Conservation (phyloP, 2,113 vertebrate species). For the Notothenia coriiceps region DNA sequence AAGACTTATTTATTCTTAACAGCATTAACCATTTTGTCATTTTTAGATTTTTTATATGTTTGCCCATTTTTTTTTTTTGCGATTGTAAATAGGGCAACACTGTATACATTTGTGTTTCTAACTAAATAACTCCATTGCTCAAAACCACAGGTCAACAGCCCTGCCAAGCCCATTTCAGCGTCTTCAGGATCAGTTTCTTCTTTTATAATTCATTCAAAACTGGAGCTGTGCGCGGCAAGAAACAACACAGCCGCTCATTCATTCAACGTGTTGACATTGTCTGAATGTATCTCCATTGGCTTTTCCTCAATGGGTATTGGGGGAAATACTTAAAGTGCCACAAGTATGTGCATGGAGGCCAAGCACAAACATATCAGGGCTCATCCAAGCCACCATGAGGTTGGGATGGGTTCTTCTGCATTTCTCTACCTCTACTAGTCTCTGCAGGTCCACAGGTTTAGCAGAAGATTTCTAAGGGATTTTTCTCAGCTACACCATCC, state of each 20-base stretch:
- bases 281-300: constrained; percentile 79
- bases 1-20: constrained; percentile 61
- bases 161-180: constrained; percentile 67
- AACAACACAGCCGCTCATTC: constrained; percentile 77
- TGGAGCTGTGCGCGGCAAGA: constrained; percentile 43
- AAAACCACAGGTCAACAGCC: constrained; percentile 67
- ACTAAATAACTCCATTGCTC: constrained; percentile 82
- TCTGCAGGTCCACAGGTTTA: constrained; percentile 60
- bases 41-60: constrained; percentile 73
- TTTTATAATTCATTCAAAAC: constrained; percentile 68
- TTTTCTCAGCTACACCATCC: constrained; percentile 14
- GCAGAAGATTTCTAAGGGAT: constrained; percentile 35
- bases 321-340: constrained; percentile 77
- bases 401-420: constrained; percentile 57
- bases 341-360: constrained; percentile 72
- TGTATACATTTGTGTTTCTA: constrained; percentile 79
- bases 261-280: constrained; percentile 81
- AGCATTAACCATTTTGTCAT: constrained; percentile 67
- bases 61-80: constrained; percentile 62
- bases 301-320: constrained; percentile 80
- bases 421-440: constrained; percentile 80
- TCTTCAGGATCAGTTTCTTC: constrained; percentile 50
- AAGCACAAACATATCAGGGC: constrained; percentile 77
- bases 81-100: constrained; percentile 79
- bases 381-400: constrained; percentile 70